Evolutionary conservation across 2,113 vertebrate species (phyloP), one percentile per base, ranked within the genome.

Genomic region (Arothron firmamentum): DNA sequence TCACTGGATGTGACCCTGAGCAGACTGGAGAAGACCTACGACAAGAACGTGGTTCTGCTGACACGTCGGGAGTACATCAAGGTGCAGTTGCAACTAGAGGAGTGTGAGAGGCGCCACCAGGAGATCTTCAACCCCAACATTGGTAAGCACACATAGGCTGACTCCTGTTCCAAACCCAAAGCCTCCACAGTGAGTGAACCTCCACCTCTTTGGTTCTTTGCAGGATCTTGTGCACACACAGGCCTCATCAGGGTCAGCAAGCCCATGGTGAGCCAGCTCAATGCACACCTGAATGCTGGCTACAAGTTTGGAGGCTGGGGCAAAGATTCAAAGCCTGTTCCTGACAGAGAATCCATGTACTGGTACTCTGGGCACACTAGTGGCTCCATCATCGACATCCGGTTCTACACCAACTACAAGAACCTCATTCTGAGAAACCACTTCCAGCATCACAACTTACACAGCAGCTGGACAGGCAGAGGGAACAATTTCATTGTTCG

Each of bases 221-320:
- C 56, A 91, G 88, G 88, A 47, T 83, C 85, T 68, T 90, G 88
- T 57, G 81, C 86, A 60, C 81, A 87, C 70, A 82, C 81, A 17
- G 83, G 86, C 56, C 90, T 91, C 28, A 50, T 76, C 56, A 73
- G 56, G 25, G 3, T 90, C 67, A 70, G 85, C 79, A 88, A 85
- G 52, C 89, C 89, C 3, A 63, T 54, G 10, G 69, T 89, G 49
- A 51, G 70, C 42, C 87, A 90, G 20, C 17, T 90, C 4, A 90
- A 90, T 52, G 78, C 65, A 52, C 52, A 90, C 59, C 47, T 90
- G 62, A 65, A 4, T 21, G 0, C 62, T 51, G 2, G 38, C 18
- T 87, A 53, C n/a, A 50, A 16, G 4, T 86, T 67, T 21, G 88
- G 89, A 4, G 88, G 83, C 17, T 90, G 88, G 89, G 90, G 89